Evolutionary conservation across 1,140 invertebrate genomes (phyloP), one percentile per base, ranked within the genome.

Genomic region (Zophobas atratus): DNA sequence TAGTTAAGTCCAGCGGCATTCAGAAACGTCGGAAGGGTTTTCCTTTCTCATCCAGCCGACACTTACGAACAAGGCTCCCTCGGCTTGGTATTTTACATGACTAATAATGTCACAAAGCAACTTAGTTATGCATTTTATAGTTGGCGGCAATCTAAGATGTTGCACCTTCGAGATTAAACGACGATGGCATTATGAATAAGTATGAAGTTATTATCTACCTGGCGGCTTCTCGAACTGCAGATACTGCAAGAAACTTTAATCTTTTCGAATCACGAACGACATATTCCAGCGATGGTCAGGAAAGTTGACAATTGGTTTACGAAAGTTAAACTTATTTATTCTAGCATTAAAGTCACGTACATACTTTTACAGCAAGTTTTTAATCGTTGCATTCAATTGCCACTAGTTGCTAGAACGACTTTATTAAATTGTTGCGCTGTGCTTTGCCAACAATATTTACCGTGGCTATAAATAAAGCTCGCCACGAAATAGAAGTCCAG

Each of bases 51-150:
- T 70, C 55, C 4, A 36, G 36, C 33, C 8, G 70, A 53, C 48
- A 48, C 49, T 43, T 43, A 73, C 41, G 55, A 38, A 38, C 36
- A 34, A 32, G 20, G 51, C 55, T 75, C 72, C 41, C 38, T 34
- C 34, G 2, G 38, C 71, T 56, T 39, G 51, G 6, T 74, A 74
- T 56, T 74, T 41, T 57, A 73, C 55, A 72, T 81, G 75, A 77
- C 78, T 80, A 81, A 82, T 82, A 79, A 81, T 81, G 75, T 74
- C 75, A 53, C 60, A 51, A 71, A 48, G 38, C 51, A 77, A 79
- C 75, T 82, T 72, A 82, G 81, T 82, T 81, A 82, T 82, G 81
- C 73, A 82, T 82, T 82, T 82, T 82, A 82, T 80, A 82, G 81
- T 82, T 79, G 77, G 49, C 76, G 48, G 73, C 76, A 82, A 82